Evolutionary conservation across 2,113 vertebrate species (phyloP).

Genomic region (Rutilus rutilus): DNA sequence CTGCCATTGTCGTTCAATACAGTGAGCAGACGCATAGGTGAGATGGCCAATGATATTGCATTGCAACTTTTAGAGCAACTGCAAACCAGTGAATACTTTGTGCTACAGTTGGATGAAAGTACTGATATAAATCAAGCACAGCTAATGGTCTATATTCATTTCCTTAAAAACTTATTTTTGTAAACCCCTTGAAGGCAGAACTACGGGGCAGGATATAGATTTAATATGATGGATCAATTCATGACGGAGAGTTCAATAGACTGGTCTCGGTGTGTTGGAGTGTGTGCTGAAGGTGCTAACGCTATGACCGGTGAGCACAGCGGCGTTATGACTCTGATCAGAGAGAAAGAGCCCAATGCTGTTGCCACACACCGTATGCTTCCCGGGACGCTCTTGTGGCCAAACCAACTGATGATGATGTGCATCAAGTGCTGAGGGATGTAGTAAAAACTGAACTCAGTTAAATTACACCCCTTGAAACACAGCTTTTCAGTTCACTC

Average conservation of each 20-base stretch:
- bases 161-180: not conserved
- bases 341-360: not conserved
- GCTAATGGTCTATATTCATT: not conserved
- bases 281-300: not conserved
- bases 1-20: not conserved
- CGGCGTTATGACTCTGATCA: not conserved
- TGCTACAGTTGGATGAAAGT: not conserved
- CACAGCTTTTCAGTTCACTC: not conserved
- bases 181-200: not conserved
- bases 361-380: not conserved
- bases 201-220: not conserved
- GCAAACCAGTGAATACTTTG: not conserved
- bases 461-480: not conserved
- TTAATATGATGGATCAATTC: conserved; percentile 3
- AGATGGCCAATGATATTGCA: not conserved
- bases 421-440: too few relatives aligned
- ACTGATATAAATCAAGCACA: not conserved
- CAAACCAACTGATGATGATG: too few relatives aligned
- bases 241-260: not conserved
- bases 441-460: too few relatives aligned
- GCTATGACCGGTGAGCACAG: not conserved
- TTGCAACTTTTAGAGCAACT: not conserved
- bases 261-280: not conserved
- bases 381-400: too few relatives aligned
- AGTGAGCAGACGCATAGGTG: not conserved